Base-by-base conservation (phyloP, 2,797 vertebrate species). In the Argentina silus region DNA sequence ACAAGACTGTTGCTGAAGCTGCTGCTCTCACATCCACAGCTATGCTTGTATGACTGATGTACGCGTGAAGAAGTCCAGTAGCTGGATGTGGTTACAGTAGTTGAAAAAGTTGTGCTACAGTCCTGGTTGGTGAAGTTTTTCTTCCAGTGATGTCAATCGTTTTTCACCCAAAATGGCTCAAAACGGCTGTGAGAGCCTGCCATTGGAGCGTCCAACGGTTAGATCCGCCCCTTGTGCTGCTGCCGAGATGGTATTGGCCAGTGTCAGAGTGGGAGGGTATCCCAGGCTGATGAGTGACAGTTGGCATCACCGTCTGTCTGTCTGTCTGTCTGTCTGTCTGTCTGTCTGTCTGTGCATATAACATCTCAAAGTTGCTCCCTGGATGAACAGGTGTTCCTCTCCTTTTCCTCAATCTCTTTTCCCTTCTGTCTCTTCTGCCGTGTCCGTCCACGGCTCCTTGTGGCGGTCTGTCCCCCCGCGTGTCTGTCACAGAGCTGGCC, bases 401-500 rank as follows among this genome's bases (percentile, higher is more conserved):
- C 42, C 3, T 15, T 51, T 12, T 17, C 64, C 19, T 27, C 21
- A 12, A 57, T 76, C 64, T 69, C 61, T 73, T 66, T 63, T 1
- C 7, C 6, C 0, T 7, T 15, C 15, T 69, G 61, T 15, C 10
- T 36, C 57, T 53, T 70, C 7, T 47, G 45, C 60, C 21, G 15
- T 62, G 66, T 53, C 55, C 51, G n/a, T n/a, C n/a, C n/a, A n/a
- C n/a, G n/a, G 73, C 65, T 83, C 72, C 17, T 84, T 78, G 61
- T 67, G 4, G 42, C 23, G 12, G 53, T 21, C 7, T 69, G 12
- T 60, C 73, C 69, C 44, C 73, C 42, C 62, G 19, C 70, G 59
- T 74, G 27, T 63, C 48, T 27, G 47, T 93, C 91, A 94, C 80
- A 92, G 84, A 21, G 87, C 91, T 0, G 92, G 92, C 73, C 92